Evolutionary conservation across 2,888 invertebrate species (phyloP), one percentile per base, ranked within the genome.

Genomic region (Trichopoda pennipes): DNA sequence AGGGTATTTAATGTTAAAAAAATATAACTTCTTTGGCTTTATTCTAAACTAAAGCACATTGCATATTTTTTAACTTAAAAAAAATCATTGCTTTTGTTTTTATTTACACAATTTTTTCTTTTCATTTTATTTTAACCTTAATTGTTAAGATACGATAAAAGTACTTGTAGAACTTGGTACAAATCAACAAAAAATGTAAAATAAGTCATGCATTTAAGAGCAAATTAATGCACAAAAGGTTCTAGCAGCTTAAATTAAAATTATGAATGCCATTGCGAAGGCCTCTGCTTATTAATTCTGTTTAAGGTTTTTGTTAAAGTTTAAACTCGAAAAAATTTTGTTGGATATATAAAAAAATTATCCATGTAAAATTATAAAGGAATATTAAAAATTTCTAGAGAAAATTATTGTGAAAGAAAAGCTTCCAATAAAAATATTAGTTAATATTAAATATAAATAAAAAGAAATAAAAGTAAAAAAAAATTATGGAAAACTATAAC

Each of bases 241-340:
- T 73, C 60, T 55, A 35, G 60, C 66, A 60, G 35, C 47, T 63
- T 38, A 56, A 70, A 9, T 38, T 14, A 47, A 49, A 47, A 49
- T 51, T 56, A 23, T 23, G 49, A 76, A 82, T 82, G 75, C 61
- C 75, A 82, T 68, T 82, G 68, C 68, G 75, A 79, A 79, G 79
- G 82, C 58, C 75, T 79, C 23, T 51, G 44, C 14, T 56, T 38
- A 9, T n/a, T 32, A 17, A 49, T 49, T 17, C 6, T n/a, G 47
- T 49, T 17, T 49, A n/a, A n/a, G n/a, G n/a, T n/a, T n/a, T n/a
- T n/a, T n/a, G n/a, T n/a, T n/a, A n/a, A n/a, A n/a, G n/a, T n/a
- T n/a, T 19, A 19, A 49, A 49, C 16, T 44, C n/a, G n/a, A 61
- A 44, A 19, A 61, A 21, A 38, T 12, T 7, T 38, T 38, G 3